These are phyloP conservation scores for Spondyliosoma cantharus DNA, from an alignment of 2,797 vertebrate genomes.

Conservation along the genomic window DNA sequence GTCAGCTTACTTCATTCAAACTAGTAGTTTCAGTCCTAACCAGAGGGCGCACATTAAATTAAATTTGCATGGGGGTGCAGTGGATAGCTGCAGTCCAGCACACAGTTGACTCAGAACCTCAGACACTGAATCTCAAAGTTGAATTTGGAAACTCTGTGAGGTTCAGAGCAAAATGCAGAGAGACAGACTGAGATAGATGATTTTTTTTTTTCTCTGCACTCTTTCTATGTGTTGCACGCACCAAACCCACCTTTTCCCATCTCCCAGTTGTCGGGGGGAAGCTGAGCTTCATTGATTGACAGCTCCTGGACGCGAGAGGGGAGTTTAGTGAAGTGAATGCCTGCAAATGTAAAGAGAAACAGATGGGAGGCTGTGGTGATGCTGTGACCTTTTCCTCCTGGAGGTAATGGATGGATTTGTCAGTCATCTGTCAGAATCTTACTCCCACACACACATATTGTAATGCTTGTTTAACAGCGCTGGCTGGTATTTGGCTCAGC, in stretches of 20 bases:
- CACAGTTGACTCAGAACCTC: too few species aligned
- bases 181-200: too few species aligned
- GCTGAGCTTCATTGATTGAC: not conserved
- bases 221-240: too few species aligned
- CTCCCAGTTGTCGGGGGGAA: not conserved
- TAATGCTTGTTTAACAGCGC: conserved; percentile 27
- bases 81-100: too few species aligned
- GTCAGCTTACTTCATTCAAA: too few species aligned
- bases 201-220: too few species aligned
- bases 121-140: too few species aligned
- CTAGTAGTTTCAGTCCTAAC: too few species aligned
- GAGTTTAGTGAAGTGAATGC: not conserved
- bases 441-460: conserved; percentile 10
- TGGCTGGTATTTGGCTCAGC: not conserved
- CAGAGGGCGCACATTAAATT: too few species aligned
- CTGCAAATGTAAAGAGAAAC: conserved; percentile 16
- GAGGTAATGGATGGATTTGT: conserved; percentile 18
- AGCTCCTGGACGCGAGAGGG: not conserved
- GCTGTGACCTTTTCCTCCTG: conserved; percentile 7
- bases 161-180: too few species aligned
- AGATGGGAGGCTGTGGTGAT: conserved; percentile 8
- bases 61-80: too few species aligned
- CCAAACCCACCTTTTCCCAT: not conserved
- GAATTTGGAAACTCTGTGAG: too few species aligned
- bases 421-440: conserved; percentile 13